Evolutionary conservation across 2,113 vertebrate species (phyloP).

Genomic region (Zootoca vivipara): DNA sequence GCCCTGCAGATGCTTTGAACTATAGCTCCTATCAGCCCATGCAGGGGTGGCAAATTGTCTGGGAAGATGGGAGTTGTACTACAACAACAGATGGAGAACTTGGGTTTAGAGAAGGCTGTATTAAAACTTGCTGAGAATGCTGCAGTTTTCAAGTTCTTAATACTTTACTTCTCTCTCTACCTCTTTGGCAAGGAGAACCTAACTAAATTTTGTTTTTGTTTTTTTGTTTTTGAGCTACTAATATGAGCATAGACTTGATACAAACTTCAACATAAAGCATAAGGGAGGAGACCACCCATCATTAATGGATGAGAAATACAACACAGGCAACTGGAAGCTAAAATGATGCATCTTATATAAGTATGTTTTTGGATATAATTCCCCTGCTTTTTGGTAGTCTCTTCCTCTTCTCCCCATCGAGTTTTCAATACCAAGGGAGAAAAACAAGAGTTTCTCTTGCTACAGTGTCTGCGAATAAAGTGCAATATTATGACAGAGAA

Average conservation of each 20-base stretch:
- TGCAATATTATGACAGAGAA: neutral
- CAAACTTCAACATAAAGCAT: constrained; percentile 43
- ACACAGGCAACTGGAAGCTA: neutral
- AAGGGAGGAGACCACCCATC: constrained; percentile 12
- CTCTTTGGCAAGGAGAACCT: constrained; percentile 20
- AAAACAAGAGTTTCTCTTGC: neutral
- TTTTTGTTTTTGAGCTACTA: neutral
- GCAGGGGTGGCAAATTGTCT: no score
- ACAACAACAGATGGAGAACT: no score
- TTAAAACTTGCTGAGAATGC: neutral
- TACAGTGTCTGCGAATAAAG: neutral
- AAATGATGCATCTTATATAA: constrained; percentile 26
- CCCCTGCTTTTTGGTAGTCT: neutral
- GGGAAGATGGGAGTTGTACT: no score
- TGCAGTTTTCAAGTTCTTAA: neutral
- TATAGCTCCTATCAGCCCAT: no score
- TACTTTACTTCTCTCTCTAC: neutral
- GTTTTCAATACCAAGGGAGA: constrained; percentile 17
- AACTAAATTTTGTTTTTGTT: neutral
- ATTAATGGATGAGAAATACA: constrained; percentile 35
- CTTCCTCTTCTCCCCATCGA: neutral
- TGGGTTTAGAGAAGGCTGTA: neutral
- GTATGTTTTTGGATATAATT: constrained; percentile 1
- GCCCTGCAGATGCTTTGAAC: no score
- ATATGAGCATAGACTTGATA: constrained; percentile 7